Conservation (phyloP, 2,113 vertebrate species). For the Cyphomyrus plagiostoma region DNA sequence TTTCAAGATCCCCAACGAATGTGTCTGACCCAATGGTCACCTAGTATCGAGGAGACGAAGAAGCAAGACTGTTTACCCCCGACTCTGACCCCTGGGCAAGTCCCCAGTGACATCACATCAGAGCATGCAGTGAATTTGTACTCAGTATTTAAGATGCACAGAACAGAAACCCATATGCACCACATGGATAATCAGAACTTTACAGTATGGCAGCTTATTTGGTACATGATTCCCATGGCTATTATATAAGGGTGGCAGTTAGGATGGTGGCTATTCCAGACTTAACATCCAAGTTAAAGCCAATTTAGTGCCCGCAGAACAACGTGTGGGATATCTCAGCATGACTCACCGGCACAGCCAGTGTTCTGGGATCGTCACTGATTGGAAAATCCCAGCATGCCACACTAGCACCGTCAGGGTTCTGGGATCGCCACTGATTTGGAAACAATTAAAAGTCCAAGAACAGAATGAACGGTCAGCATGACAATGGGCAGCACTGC, state of each 20-base stretch:
- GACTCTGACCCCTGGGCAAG: not conserved
- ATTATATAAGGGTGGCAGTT: not conserved
- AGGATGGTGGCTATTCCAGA: not conserved
- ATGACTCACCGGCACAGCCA: not conserved
- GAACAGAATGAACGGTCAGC: not conserved
- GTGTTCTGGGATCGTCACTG: not conserved
- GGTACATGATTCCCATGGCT: not conserved
- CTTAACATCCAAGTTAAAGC: not conserved
- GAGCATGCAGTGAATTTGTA: not conserved
- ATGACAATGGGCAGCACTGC: not conserved
- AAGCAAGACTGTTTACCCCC: not conserved
- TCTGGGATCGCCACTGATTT: too few relatives aligned
- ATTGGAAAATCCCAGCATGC: too few relatives aligned
- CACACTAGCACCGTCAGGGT: too few relatives aligned
- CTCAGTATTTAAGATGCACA: not conserved
- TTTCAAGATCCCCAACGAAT: not conserved
- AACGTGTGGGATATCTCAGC: not conserved
- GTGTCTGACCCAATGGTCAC: not conserved
- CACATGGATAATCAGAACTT: not conserved
- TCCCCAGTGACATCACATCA: not conserved
- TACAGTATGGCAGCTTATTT: not conserved
- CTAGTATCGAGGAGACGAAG: not conserved
- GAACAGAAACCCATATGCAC: not conserved
- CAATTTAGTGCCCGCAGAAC: not conserved
- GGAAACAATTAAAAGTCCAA: slow-evolving; percentile 27